Conservation (phyloP, 2,113 vertebrate species). For the Chlorodrepanis virens region DNA sequence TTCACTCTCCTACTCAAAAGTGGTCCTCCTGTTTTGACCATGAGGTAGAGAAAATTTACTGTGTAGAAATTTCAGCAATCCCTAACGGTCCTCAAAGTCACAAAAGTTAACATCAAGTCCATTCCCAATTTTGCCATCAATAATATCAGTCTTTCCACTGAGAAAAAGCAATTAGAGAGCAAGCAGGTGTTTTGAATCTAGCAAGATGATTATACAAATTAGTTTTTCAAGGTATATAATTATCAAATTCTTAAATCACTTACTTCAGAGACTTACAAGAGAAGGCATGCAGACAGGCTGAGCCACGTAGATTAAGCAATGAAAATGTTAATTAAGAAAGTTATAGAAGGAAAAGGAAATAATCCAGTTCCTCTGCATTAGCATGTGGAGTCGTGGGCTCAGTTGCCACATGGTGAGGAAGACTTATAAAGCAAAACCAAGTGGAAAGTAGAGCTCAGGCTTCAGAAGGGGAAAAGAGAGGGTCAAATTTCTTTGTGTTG, state of each 20-base stretch:
- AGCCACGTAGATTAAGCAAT: neutral
- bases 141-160: neutral
- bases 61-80: neutral
- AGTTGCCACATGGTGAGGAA: neutral
- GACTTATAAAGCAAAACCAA: neutral
- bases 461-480: neutral
- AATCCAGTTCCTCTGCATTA: neutral
- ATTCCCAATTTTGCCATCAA: neutral
- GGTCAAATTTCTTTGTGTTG: neutral
- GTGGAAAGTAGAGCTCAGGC: neutral
- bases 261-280: constrained; percentile 26
- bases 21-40: neutral
- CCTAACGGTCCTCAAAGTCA: neutral
- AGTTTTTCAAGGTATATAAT: neutral
- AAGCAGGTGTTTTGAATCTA: neutral
- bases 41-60: neutral
- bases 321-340: neutral
- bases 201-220: neutral
- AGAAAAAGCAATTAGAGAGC: neutral
- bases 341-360: neutral
- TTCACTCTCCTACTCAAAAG: neutral
- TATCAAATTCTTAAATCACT: neutral
- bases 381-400: neutral
- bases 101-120: neutral
- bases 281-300: neutral